Evolutionary conservation across 2,797 vertebrate species (phyloP).

Genomic region (Pangasius mekongensis): DNA sequence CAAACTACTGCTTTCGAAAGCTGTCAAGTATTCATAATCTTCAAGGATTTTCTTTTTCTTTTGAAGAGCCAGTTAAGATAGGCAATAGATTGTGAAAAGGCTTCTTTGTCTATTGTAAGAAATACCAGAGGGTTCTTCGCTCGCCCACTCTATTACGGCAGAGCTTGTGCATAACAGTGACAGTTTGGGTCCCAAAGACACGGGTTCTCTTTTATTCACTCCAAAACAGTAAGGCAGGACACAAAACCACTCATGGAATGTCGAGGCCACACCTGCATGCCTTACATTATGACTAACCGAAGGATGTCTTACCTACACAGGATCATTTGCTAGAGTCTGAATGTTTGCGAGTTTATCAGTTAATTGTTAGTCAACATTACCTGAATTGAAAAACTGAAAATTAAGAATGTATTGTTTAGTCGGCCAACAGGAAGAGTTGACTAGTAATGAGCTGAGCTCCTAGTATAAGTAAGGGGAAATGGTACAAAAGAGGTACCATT

Average conservation of each 20-base stretch:
- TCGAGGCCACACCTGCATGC: constrained; percentile 35
- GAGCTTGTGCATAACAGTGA: constrained; percentile 39
- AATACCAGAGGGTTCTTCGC: constrained; percentile 43
- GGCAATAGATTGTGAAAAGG: constrained; percentile 24
- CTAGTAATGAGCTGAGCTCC: background rate
- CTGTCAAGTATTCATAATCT: constrained; percentile 23
- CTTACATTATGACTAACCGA: background rate
- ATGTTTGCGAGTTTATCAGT: background rate
- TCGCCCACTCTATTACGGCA: constrained; percentile 47
- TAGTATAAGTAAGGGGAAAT: background rate
- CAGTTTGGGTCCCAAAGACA: constrained; percentile 5
- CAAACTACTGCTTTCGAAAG: constrained; percentile 2
- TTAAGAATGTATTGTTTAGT: background rate
- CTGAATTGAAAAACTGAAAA: background rate
- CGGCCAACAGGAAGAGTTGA: background rate
- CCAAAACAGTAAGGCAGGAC: background rate
- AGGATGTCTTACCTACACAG: background rate
- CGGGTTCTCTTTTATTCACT: background rate
- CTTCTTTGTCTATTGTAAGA: constrained; percentile 52
- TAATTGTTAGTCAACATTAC: background rate
- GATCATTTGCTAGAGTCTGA: background rate
- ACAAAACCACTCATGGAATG: constrained; percentile 13
- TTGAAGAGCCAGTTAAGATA: constrained; percentile 19
- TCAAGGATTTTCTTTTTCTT: constrained; percentile 5
- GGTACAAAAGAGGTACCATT: background rate